A percentile compares a stretch with the other conserved stretches of the same genome.
Conservation (phyloP, 2,797 vertebrate species). For the Periparus ater region DNA sequence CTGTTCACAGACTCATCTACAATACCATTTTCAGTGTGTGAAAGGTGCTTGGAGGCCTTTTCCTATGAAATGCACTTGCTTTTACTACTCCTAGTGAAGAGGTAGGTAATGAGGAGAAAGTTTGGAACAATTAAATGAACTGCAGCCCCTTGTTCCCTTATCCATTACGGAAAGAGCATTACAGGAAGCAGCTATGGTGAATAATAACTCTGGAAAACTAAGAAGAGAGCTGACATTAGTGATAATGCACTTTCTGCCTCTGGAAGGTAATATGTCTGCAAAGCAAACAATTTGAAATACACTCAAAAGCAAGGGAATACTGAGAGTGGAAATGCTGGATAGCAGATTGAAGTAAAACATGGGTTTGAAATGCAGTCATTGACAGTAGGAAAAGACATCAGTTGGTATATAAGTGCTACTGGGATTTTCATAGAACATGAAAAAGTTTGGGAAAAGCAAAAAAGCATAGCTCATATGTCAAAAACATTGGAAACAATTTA, state of each 20-base stretch:
- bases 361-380: not conserved
- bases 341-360: conserved; percentile 14
- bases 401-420: conserved; percentile 12
- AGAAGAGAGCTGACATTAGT: conserved; percentile 62
- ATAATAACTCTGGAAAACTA: conserved; percentile 52
- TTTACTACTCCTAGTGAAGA: conserved; percentile 29
- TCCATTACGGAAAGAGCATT: conserved; percentile 52
- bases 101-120: conserved; percentile 43
- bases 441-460: conserved; percentile 21
- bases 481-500: conserved; percentile 55
- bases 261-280: conserved; percentile 26
- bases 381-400: not conserved
- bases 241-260: conserved; percentile 51
- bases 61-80: not conserved
- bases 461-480: conserved; percentile 3
- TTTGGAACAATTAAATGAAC: conserved; percentile 53
- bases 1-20: not conserved
- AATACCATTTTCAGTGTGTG: not conserved
- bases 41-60: conserved; percentile 9
- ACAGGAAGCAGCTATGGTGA: conserved; percentile 50
- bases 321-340: conserved; percentile 5
- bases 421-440: conserved; percentile 42
- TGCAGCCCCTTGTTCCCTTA: conserved; percentile 2
- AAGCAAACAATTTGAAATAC: conserved; percentile 57
- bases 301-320: conserved; percentile 43